Conservation (phyloP, 1,140 invertebrate genomes). For the Danaus melanippus region DNA sequence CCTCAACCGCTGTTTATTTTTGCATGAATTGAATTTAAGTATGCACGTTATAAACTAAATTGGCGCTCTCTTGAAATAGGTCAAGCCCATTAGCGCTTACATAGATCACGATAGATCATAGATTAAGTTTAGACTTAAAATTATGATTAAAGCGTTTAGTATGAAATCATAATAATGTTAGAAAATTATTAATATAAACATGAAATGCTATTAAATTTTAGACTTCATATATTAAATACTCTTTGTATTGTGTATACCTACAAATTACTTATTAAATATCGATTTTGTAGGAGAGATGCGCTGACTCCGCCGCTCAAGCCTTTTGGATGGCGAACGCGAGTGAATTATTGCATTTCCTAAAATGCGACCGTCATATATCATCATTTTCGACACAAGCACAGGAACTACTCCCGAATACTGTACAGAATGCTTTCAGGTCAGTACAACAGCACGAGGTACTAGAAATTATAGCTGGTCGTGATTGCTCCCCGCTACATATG, state of each 20-base stretch:
- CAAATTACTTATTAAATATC: constrained; percentile 10
- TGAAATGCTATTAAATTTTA: background rate
- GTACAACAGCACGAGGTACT: too few relatives aligned
- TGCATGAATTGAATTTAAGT: too few relatives aligned
- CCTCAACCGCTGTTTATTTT: too few relatives aligned
- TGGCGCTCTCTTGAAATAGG: too few relatives aligned
- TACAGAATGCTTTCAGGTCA: constrained; percentile 89
- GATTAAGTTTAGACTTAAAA: background rate
- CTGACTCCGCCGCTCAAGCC: constrained; percentile 87
- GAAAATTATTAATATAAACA: too few relatives aligned
- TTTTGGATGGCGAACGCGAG: constrained; percentile 98
- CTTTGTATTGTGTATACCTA: background rate
- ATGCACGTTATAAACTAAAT: too few relatives aligned
- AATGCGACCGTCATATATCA: constrained; percentile 94
- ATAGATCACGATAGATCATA: background rate
- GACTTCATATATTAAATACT: background rate
- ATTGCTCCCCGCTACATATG: too few relatives aligned
- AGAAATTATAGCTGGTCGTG: too few relatives aligned
- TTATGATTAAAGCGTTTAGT: background rate
- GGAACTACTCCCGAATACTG: constrained; percentile 92
- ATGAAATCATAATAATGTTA: too few relatives aligned
- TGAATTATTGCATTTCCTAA: constrained; percentile 95
- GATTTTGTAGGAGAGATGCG: constrained; percentile 80
- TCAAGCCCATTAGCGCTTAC: too few relatives aligned
- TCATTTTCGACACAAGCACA: constrained; percentile 93